Evolutionary conservation across 2,888 invertebrate genomes (phyloP).

Genomic region (Dasypogon diadema): DNA sequence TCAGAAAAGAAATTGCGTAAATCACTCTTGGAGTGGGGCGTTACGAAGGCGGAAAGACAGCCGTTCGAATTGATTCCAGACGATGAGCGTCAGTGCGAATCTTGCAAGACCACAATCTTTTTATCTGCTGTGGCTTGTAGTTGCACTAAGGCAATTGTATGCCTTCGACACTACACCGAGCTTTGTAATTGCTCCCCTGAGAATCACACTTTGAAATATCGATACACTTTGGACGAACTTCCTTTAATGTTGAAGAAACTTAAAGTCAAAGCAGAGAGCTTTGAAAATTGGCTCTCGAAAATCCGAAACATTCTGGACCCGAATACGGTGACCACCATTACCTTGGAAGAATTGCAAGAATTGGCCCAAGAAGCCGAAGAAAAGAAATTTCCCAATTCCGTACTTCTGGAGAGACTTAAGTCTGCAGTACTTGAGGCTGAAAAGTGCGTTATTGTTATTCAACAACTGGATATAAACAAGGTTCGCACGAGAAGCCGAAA

Average conservation of each 20-base stretch:
- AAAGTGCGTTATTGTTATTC: conserved; percentile 91
- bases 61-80: conserved; percentile 95
- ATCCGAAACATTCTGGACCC: conserved; percentile 89
- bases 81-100: conserved; percentile 93
- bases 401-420: conserved; percentile 73
- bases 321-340: conserved; percentile 76
- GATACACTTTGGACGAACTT: conserved; percentile 95
- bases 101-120: conserved; percentile 98
- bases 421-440: conserved; percentile 91
- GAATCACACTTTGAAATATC: conserved; percentile 81
- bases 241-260: conserved; percentile 89
- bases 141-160: conserved; percentile 84
- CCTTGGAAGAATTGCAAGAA: conserved; percentile 77
- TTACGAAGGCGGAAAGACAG: conserved; percentile 89
- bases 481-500: conserved; percentile 90
- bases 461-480: conserved; percentile 89
- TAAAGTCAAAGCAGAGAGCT: conserved; percentile 88
- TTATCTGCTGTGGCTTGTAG: conserved; percentile 93
- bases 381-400: conserved; percentile 81
- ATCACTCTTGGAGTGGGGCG: conserved; percentile 72
- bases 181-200: conserved; percentile 85
- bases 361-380: conserved; percentile 80
- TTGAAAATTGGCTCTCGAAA: conserved; percentile 90
- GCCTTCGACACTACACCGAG: conserved; percentile 86
- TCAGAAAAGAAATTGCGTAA: conserved; percentile 74